Evolutionary conservation across 2,113 vertebrate genomes (phyloP).

Genomic region (Talpa occidentalis): DNA sequence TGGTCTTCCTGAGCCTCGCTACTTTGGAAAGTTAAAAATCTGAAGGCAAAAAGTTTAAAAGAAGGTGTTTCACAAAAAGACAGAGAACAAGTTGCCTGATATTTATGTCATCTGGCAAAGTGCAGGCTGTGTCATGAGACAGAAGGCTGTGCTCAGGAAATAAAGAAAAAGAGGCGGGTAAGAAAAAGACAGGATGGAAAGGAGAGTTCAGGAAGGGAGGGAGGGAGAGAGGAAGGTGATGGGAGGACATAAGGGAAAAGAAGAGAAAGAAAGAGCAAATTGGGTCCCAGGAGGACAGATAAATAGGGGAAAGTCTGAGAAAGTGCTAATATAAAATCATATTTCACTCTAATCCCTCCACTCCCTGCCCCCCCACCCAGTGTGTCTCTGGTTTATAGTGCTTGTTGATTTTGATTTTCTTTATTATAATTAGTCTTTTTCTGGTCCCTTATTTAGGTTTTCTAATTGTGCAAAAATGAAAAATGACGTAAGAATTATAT

Average conservation of each 20-base stretch:
- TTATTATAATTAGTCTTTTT: too few relatives aligned
- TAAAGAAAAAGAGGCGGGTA: background rate
- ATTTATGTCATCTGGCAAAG: constrained; percentile 58
- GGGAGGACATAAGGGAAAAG: too few relatives aligned
- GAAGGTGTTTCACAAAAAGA: constrained; percentile 38
- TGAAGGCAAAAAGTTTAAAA: background rate
- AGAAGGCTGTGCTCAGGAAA: constrained; percentile 62
- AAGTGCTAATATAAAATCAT: background rate
- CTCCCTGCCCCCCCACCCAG: too few relatives aligned
- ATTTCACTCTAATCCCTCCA: too few relatives aligned
- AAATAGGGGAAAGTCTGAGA: background rate
- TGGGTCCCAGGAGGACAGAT: background rate
- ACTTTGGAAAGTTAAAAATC: constrained; percentile 29
- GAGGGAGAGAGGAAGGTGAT: too few relatives aligned
- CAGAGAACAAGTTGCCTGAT: background rate
- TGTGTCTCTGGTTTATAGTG: too few relatives aligned
- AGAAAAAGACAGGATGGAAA: background rate
- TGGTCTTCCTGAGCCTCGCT: background rate
- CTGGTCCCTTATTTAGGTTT: too few relatives aligned
- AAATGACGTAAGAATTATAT: too few relatives aligned
- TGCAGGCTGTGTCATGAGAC: constrained; percentile 42
- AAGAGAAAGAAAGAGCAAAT: background rate
- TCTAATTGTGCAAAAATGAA: too few relatives aligned
- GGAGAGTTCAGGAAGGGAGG: constrained; percentile 20
- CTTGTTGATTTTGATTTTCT: too few relatives aligned